Percentiles rank a stretch among this genome's conserved stretches.
Evolutionary conservation across 1,140 invertebrate species (phyloP).

Genomic region (Pogonomyrmex californicus): DNA sequence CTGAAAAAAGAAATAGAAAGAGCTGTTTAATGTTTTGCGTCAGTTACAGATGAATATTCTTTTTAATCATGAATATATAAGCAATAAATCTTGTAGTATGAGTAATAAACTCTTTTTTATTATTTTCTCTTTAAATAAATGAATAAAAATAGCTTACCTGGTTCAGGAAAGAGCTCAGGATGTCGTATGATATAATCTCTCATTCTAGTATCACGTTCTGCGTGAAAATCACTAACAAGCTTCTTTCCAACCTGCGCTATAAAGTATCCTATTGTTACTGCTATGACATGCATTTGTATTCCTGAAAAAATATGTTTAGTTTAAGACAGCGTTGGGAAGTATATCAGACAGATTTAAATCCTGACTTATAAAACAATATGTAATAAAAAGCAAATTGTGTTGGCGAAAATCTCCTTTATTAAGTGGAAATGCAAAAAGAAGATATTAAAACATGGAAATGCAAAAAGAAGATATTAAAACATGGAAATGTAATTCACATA

Average conservation of each 20-base stretch:
- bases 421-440: background rate
- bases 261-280: slow-evolving; percentile 72
- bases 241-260: slow-evolving; percentile 79
- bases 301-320: slow-evolving; percentile 85
- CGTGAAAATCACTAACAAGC: slow-evolving; percentile 84
- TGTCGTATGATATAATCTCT: slow-evolving; percentile 91
- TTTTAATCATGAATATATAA: background rate
- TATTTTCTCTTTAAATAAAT: background rate
- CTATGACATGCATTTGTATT: slow-evolving; percentile 87
- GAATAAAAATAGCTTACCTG: slow-evolving; percentile 85
- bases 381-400: background rate
- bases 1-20: slow-evolving; percentile 86
- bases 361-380: background rate
- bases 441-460: background rate
- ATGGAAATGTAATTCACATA: background rate
- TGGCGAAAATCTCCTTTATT: background rate
- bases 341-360: background rate
- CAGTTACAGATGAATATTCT: background rate
- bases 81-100: background rate
- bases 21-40: slow-evolving; percentile 7
- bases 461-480: too few species aligned
- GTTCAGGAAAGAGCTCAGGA: slow-evolving; percentile 90
- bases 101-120: slow-evolving; percentile 46
- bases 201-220: slow-evolving; percentile 89
- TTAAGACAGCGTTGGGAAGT: background rate